phyloP scores from a whole-genome alignment of 2,113 vertebrate species.

The Ictalurus punctatus region DNA sequence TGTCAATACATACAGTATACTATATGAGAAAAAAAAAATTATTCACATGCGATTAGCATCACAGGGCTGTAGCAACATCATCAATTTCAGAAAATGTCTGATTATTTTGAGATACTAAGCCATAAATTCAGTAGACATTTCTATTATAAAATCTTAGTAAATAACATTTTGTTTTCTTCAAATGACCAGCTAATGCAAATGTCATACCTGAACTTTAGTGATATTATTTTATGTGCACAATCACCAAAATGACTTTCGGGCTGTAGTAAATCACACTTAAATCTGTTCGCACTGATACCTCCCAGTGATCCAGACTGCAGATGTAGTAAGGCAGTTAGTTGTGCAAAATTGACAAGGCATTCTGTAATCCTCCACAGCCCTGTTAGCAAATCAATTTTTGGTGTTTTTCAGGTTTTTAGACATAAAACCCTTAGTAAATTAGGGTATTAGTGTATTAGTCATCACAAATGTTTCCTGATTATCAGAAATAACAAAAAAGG shows the following conservation, averaged over 20 bases:
- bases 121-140: not conserved
- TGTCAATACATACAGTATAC: not conserved
- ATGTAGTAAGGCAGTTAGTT: not conserved
- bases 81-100: not conserved
- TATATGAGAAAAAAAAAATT: not conserved
- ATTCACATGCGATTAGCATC: not conserved
- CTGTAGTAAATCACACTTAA: conserved; percentile 9
- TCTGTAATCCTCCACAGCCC: not conserved
- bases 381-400: not conserved
- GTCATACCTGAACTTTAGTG: not conserved
- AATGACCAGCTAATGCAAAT: not conserved
- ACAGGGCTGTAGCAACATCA: not conserved
- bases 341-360: not conserved
- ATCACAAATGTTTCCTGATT: not conserved
- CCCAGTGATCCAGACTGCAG: not conserved
- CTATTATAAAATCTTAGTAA: not conserved
- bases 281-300: not conserved
- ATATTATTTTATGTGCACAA: not conserved
- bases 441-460: not conserved
- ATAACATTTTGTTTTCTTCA: not conserved
- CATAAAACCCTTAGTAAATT: not conserved
- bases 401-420: not conserved
- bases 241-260: not conserved
- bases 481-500: not conserved
- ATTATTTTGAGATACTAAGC: not conserved